phyloP scores from a whole-genome alignment of 2,888 invertebrate genomes.

The Platycheirus albimanus region DNA sequence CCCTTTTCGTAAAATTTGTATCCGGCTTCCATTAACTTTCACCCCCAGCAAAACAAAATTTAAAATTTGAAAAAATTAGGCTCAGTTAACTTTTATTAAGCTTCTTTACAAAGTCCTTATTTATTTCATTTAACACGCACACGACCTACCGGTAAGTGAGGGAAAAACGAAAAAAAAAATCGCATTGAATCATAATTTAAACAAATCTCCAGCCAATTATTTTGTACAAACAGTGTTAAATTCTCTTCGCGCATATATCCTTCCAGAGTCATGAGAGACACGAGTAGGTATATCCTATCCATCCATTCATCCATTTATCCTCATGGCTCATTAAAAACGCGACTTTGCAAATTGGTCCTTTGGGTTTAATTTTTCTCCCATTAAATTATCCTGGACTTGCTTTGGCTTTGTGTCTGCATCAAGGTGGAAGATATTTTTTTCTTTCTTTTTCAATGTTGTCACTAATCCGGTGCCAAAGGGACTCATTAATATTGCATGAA shows the following conservation, averaged over 20 bases:
- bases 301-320: conserved; percentile 27
- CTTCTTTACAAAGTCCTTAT: neutral
- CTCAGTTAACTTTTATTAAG: too few relatives aligned
- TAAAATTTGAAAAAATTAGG: too few relatives aligned
- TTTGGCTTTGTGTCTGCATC: conserved; percentile 53
- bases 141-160: neutral
- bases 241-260: conserved; percentile 22
- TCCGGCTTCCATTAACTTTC: too few relatives aligned
- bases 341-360: conserved; percentile 72
- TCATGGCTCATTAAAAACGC: conserved; percentile 73
- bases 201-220: conserved; percentile 36
- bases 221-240: conserved; percentile 3
- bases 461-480: conserved; percentile 67
- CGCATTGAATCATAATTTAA: conserved; percentile 35
- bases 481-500: conserved; percentile 69
- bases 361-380: conserved; percentile 71
- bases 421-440: conserved; percentile 30
- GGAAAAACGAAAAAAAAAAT: conserved; percentile 1
- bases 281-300: too few relatives aligned
- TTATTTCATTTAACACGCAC: neutral
- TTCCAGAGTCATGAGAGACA: neutral
- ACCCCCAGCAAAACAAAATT: too few relatives aligned
- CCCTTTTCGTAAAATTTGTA: too few relatives aligned
- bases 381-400: conserved; percentile 69
- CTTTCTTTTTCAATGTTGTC: conserved; percentile 14